A percentile compares a stretch with the other conserved stretches of the same genome.
phyloP scores from a whole-genome alignment of 2,113 vertebrate species.

The Corythaeola cristata region DNA sequence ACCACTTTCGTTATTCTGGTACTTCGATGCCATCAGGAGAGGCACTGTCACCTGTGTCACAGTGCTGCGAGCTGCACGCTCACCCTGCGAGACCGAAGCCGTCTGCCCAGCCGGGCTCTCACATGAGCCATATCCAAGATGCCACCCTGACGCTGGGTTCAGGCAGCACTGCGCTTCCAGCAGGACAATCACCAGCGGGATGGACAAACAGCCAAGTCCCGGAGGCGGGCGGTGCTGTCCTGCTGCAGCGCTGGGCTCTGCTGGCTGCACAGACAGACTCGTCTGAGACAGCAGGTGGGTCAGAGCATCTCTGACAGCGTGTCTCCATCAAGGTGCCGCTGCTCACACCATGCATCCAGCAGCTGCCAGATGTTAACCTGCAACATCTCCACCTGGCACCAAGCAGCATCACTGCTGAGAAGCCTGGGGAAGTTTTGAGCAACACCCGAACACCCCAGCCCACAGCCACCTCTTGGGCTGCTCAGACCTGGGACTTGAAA shows the following conservation, averaged over 20 bases:
- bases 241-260: background rate
- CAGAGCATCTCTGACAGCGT: background rate
- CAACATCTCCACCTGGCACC: background rate
- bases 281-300: background rate
- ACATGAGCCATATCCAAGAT: rapidly evolving
- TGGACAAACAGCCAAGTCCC: background rate
- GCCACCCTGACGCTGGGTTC: rapidly evolving
- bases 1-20: rapidly evolving
- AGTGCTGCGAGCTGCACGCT: background rate
- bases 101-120: background rate
- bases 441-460: background rate
- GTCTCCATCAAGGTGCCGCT: rapidly evolving
- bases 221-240: rapidly evolving
- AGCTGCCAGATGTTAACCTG: background rate
- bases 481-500: background rate
- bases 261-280: background rate
- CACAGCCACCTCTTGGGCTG: background rate
- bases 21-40: background rate
- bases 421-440: background rate
- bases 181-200: background rate
- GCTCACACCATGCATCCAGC: background rate
- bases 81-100: background rate
- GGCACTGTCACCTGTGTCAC: rapidly evolving
- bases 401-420: background rate
- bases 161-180: background rate